Conservation (phyloP, 2,113 vertebrate species). For the Dipodomys merriami region DNA sequence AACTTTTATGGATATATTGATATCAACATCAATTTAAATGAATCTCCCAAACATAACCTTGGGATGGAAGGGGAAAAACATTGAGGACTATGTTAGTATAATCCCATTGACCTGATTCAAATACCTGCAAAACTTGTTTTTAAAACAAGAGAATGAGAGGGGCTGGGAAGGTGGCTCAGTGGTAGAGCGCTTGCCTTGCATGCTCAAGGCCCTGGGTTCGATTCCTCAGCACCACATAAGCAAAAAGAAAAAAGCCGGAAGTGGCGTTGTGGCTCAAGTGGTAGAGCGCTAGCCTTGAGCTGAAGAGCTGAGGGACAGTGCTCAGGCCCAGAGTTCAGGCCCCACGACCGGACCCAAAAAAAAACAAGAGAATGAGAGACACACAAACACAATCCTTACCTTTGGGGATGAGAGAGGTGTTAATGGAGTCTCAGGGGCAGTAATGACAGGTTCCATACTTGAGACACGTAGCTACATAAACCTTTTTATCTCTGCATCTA, state of each 20-base stretch:
- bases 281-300: too few relatives aligned
- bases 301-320: too few relatives aligned
- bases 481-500: background rate
- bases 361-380: background rate
- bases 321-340: too few relatives aligned
- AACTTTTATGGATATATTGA: background rate
- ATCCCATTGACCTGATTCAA: too few relatives aligned
- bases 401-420: background rate
- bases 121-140: background rate
- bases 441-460: background rate
- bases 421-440: background rate
- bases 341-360: too few relatives aligned
- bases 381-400: background rate
- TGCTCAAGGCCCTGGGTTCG: too few relatives aligned
- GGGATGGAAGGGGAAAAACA: background rate
- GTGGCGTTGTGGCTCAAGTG: too few relatives aligned
- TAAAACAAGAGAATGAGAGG: conserved; percentile 2
- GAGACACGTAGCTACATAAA: background rate
- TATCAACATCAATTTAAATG: background rate
- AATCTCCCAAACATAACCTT: conserved; percentile 42
- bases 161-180: too few relatives aligned
- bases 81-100: background rate
- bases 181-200: too few relatives aligned
- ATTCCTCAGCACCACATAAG: too few relatives aligned
- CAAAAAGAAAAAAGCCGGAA: too few relatives aligned